Conservation (phyloP, 2,113 vertebrate species). For the Menura novaehollandiae region DNA sequence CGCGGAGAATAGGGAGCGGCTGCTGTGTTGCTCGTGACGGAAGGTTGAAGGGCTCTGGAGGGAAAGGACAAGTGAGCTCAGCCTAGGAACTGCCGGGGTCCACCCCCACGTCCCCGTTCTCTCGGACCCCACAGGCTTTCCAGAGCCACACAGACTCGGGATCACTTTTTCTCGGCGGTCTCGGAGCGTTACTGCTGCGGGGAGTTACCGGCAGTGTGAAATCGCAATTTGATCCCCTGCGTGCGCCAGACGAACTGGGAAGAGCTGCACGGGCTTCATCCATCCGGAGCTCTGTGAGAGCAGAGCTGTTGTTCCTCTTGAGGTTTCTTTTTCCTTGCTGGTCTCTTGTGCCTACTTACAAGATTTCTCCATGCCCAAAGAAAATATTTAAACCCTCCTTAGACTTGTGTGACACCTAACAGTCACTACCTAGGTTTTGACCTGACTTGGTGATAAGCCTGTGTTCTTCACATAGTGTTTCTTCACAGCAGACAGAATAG, state of each 20-base stretch:
- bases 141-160: not conserved
- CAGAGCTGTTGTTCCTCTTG: not conserved
- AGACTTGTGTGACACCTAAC: not conserved
- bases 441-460: not conserved
- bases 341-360: not conserved
- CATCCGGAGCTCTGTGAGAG: not conserved
- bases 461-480: not conserved
- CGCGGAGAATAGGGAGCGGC: not conserved
- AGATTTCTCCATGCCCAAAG: not conserved
- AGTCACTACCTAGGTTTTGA: not conserved
- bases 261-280: not conserved
- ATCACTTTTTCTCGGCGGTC: not conserved
- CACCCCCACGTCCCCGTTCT: not conserved
- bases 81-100: not conserved
- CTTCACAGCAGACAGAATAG: not conserved
- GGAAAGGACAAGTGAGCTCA: too few relatives aligned
- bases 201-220: not conserved
- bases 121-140: not conserved
- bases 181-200: not conserved
- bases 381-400: not conserved
- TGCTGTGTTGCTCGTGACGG: not conserved
- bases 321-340: not conserved
- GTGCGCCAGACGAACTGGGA: accelerated
- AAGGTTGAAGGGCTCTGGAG: not conserved
- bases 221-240: accelerated